These are phyloP conservation scores for Ginglymostoma cirratum DNA, from an alignment of 2,113 vertebrate genomes.

Conservation along the genomic window DNA sequence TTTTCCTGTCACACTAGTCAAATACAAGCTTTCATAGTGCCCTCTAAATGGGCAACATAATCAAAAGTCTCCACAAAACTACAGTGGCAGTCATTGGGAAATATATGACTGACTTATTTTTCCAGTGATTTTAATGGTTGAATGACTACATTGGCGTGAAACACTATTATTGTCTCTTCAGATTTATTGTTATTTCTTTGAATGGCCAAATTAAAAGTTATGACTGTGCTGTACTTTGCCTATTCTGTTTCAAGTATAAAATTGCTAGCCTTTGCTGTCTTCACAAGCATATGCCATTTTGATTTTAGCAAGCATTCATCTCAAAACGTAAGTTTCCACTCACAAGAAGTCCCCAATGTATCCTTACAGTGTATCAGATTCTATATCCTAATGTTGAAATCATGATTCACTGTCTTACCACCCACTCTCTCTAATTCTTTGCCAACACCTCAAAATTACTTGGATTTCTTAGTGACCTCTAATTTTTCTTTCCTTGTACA, in stretches of 20 bases:
- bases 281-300: background rate
- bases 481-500: background rate
- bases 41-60: constrained; percentile 16
- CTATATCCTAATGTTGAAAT: background rate
- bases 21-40: constrained; percentile 2
- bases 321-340: constrained; percentile 9
- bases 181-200: constrained; percentile 25
- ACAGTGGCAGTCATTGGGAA: background rate
- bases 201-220: constrained; percentile 20
- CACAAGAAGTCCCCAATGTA: background rate
- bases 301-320: constrained; percentile 10
- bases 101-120: constrained; percentile 15
- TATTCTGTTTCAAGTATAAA: background rate
- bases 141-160: background rate
- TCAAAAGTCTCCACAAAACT: constrained; percentile 6
- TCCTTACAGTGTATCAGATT: background rate
- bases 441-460: background rate
- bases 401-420: background rate
- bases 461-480: background rate
- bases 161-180: background rate
- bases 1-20: constrained; percentile 25
- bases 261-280: constrained; percentile 13
- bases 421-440: background rate
- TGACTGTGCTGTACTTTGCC: background rate
- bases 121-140: constrained; percentile 17